Base-by-base conservation (phyloP, 92 coral and sea anemone genomes). In the Parazoanthus atlanticus region DNA sequence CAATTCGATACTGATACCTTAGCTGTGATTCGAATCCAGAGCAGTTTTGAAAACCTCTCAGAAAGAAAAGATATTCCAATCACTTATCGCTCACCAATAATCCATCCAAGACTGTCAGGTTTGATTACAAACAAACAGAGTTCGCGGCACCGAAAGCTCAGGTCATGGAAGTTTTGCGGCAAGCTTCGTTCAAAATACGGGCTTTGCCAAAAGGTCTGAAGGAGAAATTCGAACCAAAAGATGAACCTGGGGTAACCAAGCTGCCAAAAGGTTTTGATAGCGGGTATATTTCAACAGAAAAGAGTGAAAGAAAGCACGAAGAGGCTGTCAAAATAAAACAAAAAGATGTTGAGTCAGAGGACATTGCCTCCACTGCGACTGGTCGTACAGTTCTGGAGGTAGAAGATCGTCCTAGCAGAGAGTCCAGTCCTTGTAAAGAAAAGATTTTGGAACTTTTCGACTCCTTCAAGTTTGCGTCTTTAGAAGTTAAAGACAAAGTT, bases 401-500 rank as follows among this genome's bases (percentile, higher is more conserved):
- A 2, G 87, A 46, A 41, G 78, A 84, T 65, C 19, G 13, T 30
- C 28, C 78, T n/a, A 71, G 29, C 43, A 84, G 67, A 84, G 87
- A 84, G 13, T 46, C 87, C 23, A 84, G 87, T 56, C 87, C 87
- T 7, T 84, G 87, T 9, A 84, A 84, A 84, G 87, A 84, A 71
- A 84, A 70, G 34, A 78, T 84, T 8, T 84, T 84, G 78, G 87
- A 84, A 34, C 87, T 84, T 19, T 84, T 84, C 34, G 87, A 84
- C 21, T 84, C 87, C 19, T 84, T 84, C 25, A 84, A 84, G 28
- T 84, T 84, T 69, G 78, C 87, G 49, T 84, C 87, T 11, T 32
- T 84, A 46, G 96, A 92, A 58, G 88, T 95, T 23, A 95, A 94
- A 66, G 94, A 93, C 56, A 93, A 93, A 66, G 74, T 95, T 58